Evolutionary conservation across 2,888 invertebrate species (phyloP).

Genomic region (Adelognathus sp.): DNA sequence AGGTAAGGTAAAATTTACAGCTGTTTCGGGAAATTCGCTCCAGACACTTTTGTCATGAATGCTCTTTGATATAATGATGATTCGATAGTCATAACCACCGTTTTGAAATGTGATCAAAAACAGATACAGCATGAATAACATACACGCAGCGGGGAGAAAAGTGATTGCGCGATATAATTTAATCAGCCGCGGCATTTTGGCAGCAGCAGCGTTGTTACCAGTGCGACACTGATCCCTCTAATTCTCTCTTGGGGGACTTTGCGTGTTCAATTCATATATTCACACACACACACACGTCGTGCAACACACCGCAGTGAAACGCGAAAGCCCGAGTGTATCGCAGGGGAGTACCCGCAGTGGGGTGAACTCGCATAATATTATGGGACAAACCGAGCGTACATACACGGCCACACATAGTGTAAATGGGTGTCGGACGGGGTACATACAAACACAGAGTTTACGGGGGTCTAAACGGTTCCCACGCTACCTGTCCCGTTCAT

Average conservation of each 20-base stretch:
- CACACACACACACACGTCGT: neutral
- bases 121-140: neutral
- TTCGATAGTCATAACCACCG: neutral
- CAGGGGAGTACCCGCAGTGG: conserved; percentile 28
- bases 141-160: neutral
- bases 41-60: neutral
- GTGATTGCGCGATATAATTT: conserved; percentile 50
- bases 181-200: conserved; percentile 54
- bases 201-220: conserved; percentile 11
- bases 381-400: conserved; percentile 52
- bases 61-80: neutral
- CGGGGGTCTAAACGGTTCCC: conserved; percentile 78
- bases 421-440: conserved; percentile 16
- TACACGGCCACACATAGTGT: conserved; percentile 18
- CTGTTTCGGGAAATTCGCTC: conserved; percentile 28
- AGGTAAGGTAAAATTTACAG: conserved; percentile 19
- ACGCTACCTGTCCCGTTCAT: conserved; percentile 78
- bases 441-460: conserved; percentile 61
- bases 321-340: neutral
- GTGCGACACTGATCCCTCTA: conserved; percentile 49
- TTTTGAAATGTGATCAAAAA: conserved; percentile 10
- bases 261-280: neutral
- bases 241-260: conserved; percentile 46
- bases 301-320: neutral
- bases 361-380: conserved; percentile 59